Conservation (phyloP, 1,140 invertebrate species). For the Zaprionus lachaisei region DNA sequence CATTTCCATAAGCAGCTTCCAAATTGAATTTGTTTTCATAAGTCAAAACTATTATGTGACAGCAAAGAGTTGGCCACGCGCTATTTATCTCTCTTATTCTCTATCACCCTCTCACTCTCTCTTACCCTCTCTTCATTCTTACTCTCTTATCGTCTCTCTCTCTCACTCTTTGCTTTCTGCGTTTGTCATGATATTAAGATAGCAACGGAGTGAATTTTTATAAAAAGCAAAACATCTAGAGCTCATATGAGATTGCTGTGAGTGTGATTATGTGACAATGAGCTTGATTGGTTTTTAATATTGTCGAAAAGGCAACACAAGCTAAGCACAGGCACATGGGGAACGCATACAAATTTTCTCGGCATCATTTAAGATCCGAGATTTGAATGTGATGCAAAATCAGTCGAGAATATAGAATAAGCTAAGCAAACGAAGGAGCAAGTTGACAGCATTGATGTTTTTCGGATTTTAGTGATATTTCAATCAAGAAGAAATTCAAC, state of each 20-base stretch:
- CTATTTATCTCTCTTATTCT: not conserved
- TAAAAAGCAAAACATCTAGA: conserved; percentile 43
- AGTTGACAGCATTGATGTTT: not conserved
- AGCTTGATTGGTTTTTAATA: conserved; percentile 80
- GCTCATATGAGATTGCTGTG: conserved; percentile 14
- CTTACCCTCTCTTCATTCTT: too few species aligned
- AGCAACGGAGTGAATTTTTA: conserved; percentile 22
- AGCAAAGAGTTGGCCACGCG: conserved; percentile 57
- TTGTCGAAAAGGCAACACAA: conserved; percentile 20
- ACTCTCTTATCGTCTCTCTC: not conserved
- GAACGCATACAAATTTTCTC: conserved; percentile 10
- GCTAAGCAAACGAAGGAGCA: not conserved
- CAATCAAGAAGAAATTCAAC: too few species aligned
- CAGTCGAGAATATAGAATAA: not conserved
- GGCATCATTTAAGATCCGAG: not conserved
- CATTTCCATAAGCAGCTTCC: conserved; percentile 81
- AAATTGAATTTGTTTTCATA: conserved; percentile 83
- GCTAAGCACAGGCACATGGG: not conserved
- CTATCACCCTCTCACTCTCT: not conserved
- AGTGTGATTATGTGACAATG: conserved; percentile 74
- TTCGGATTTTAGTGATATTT: too few species aligned
- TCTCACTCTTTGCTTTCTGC: conserved; percentile 20
- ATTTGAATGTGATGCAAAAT: not conserved
- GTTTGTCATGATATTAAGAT: conserved; percentile 23
- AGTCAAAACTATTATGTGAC: conserved; percentile 78